A percentile compares a stretch with the other conserved stretches of the same genome.
phyloP scores from a whole-genome alignment of 2,888 invertebrate genomes.

The Oxyscelio sp. region DNA sequence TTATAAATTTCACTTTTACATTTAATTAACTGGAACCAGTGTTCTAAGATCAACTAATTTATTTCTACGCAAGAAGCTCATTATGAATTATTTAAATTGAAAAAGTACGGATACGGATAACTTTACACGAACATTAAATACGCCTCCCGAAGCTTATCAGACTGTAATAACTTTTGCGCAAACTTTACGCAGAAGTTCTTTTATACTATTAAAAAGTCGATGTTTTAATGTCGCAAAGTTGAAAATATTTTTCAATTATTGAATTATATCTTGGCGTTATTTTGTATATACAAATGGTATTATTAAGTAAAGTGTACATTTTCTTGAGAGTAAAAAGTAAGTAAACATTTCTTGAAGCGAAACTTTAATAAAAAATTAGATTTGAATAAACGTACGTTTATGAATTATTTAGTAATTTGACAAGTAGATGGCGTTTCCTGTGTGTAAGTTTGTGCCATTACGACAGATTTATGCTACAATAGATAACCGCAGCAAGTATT shows the following conservation, averaged over 20 bases:
- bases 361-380: too few species aligned
- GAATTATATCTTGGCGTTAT: too few species aligned
- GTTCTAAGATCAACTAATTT: background rate
- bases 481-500: too few species aligned
- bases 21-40: background rate
- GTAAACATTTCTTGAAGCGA: too few species aligned
- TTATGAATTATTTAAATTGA: conserved; percentile 10
- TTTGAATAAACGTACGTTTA: too few species aligned
- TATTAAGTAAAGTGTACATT: too few species aligned
- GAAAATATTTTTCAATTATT: background rate
- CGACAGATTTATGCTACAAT: too few species aligned
- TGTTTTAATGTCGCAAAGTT: conserved; percentile 15
- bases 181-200: conserved; percentile 10
- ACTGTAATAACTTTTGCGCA: conserved; percentile 14
- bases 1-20: background rate
- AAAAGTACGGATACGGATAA: conserved; percentile 14
- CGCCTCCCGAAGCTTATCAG: conserved; percentile 32
- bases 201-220: conserved; percentile 25
- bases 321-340: too few species aligned
- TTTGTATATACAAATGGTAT: too few species aligned
- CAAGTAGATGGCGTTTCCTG: too few species aligned
- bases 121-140: conserved; percentile 20
- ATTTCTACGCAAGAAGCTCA: background rate
- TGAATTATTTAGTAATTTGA: too few species aligned
- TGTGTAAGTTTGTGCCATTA: too few species aligned